phyloP scores from a whole-genome alignment of 2,888 invertebrate species.

The Stenotaenia linearis region DNA sequence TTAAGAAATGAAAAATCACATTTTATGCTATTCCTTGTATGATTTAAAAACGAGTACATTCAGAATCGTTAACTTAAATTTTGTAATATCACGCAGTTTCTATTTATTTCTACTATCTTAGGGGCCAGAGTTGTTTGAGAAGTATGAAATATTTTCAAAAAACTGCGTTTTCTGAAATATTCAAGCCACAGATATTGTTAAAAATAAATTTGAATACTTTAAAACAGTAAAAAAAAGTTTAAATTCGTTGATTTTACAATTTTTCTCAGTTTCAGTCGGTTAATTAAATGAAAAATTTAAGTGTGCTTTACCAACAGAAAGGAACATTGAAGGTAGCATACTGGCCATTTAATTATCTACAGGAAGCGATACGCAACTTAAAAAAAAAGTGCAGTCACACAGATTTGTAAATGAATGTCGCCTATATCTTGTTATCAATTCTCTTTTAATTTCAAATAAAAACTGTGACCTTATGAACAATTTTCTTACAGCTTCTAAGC shows the following conservation, averaged over 20 bases:
- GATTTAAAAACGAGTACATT: not conserved
- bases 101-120: not conserved
- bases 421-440: conserved; percentile 19
- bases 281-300: not conserved
- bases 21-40: not conserved
- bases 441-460: not conserved
- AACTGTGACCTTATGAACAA: conserved; percentile 10
- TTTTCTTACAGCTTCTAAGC: not conserved
- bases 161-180: not conserved
- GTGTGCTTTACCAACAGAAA: not conserved
- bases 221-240: not conserved
- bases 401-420: conserved; percentile 24
- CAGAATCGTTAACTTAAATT: not conserved
- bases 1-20: not conserved
- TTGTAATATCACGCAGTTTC: not conserved
- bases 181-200: not conserved
- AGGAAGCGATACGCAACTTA: conserved; percentile 4
- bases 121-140: not conserved
- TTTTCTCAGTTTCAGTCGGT: conserved; percentile 2
- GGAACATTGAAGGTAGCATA: not conserved
- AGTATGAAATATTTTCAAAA: not conserved
- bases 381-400: conserved; percentile 14
- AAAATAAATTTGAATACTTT: not conserved
- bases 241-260: not conserved
- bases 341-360: conserved; percentile 10